Conservation (phyloP, 2,888 invertebrate species). For the Ellobium chinense region DNA sequence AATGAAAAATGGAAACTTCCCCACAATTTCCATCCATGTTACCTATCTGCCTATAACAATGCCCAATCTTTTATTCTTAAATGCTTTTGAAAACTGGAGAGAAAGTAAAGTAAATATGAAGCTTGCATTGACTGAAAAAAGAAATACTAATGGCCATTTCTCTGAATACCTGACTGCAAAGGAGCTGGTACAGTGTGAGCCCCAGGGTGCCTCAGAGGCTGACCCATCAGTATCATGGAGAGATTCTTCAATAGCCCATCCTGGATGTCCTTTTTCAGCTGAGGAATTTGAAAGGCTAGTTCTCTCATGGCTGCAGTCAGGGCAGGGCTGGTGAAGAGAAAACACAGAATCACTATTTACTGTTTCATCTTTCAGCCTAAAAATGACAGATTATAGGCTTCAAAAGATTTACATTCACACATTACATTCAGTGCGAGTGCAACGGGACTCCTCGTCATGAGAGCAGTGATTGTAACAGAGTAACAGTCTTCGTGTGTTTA, state of each 20-base stretch:
- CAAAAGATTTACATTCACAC: too few relatives aligned
- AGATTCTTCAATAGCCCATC: slow-evolving; percentile 95
- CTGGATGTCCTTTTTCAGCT: slow-evolving; percentile 92
- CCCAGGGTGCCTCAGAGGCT: slow-evolving; percentile 80
- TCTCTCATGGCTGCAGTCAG: slow-evolving; percentile 94
- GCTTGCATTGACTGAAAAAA: too few relatives aligned
- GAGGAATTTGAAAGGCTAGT: slow-evolving; percentile 91
- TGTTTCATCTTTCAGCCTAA: too few relatives aligned
- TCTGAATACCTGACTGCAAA: slow-evolving; percentile 51
- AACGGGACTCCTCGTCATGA: too few relatives aligned
- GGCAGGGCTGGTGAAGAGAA: slow-evolving; percentile 83
- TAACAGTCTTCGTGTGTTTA: too few relatives aligned
- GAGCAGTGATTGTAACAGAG: too few relatives aligned
- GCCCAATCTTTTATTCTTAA: background rate
- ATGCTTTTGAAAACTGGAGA: background rate
- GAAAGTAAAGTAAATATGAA: too few relatives aligned
- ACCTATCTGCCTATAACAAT: background rate
- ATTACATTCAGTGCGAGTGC: too few relatives aligned
- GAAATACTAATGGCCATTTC: background rate
- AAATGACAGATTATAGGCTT: too few relatives aligned
- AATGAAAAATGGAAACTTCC: too few relatives aligned
- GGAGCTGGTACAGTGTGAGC: slow-evolving; percentile 39
- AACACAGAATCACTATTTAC: too few relatives aligned
- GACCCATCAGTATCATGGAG: slow-evolving; percentile 93
- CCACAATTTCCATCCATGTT: too few relatives aligned